A percentile compares a stretch with the other conserved stretches of the same genome.
phyloP scores from a whole-genome alignment of 2,888 invertebrate genomes.

The Diaprepes abbreviatus region DNA sequence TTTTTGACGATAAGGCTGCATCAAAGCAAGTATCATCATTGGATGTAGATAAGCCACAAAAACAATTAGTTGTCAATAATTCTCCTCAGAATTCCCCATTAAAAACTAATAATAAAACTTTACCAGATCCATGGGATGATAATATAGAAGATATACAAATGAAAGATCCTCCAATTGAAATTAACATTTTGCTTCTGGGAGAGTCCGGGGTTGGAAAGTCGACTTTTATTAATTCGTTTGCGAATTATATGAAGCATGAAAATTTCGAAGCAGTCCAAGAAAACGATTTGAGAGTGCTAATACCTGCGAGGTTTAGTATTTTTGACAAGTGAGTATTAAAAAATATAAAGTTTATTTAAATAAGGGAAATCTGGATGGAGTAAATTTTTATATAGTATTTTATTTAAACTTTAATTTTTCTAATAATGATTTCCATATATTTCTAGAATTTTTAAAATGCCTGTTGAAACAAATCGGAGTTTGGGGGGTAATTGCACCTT shows the following conservation, averaged over 20 bases:
- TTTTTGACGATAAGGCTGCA: not conserved
- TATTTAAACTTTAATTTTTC: no score
- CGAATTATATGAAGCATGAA: conserved; percentile 59
- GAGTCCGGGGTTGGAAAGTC: conserved; percentile 64
- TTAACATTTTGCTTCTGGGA: conserved; percentile 62
- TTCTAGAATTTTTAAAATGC: no score
- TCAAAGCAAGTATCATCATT: not conserved
- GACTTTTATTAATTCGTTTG: conserved; percentile 62
- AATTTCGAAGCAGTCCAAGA: no score
- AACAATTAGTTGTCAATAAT: not conserved
- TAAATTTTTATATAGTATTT: no score
- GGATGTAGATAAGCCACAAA: not conserved
- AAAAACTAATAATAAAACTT: no score
- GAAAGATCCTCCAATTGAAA: conserved; percentile 42
- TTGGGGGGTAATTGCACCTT: no score
- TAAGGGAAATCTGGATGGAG: no score
- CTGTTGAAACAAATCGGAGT: no score
- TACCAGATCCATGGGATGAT: not conserved
- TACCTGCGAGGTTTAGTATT: conserved; percentile 57
- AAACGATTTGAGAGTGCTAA: conserved; percentile 54
- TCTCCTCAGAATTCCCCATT: not conserved
- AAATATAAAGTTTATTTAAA: no score
- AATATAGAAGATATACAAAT: not conserved
- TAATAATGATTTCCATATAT: no score
- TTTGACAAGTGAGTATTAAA: conserved; percentile 53